A percentile compares a stretch with the other conserved stretches of the same genome.
These are phyloP conservation scores for Clarias batrachus DNA, from an alignment of 2,113 vertebrate genomes.

Conservation along the genomic window DNA sequence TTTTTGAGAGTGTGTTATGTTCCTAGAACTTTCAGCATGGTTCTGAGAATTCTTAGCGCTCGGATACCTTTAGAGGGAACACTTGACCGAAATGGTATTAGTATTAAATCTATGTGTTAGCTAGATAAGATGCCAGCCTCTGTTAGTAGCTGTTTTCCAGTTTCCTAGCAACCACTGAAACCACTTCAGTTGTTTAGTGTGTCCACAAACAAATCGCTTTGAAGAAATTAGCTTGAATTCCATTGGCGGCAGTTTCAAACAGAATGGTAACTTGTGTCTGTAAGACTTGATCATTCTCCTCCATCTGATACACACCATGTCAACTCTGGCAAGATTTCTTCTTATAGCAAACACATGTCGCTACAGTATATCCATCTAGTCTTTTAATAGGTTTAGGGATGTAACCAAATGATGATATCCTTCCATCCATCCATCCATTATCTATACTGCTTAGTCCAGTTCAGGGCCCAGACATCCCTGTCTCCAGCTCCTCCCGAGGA, in stretches of 20 bases:
- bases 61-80: neutral
- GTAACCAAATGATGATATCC: too few relatives aligned
- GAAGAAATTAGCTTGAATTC: neutral
- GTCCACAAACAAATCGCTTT: neutral
- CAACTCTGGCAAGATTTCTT: too few relatives aligned
- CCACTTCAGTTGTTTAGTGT: neutral
- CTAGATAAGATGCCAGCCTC: neutral
- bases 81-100: neutral
- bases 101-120: neutral
- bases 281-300: neutral
- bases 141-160: neutral
- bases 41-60: neutral
- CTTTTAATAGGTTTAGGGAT: neutral
- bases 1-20: neutral
- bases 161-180: constrained; percentile 1
- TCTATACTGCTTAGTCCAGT: too few relatives aligned
- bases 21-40: neutral
- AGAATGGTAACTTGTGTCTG: neutral
- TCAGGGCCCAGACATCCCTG: too few relatives aligned
- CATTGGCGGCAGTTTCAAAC: neutral
- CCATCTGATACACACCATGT: neutral
- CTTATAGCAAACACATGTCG: constrained; percentile 19
- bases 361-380: neutral
- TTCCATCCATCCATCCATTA: too few relatives aligned
- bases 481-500: too few relatives aligned